Evolutionary conservation across 2,113 vertebrate genomes (phyloP).

Genomic region (Loxodonta africana): DNA sequence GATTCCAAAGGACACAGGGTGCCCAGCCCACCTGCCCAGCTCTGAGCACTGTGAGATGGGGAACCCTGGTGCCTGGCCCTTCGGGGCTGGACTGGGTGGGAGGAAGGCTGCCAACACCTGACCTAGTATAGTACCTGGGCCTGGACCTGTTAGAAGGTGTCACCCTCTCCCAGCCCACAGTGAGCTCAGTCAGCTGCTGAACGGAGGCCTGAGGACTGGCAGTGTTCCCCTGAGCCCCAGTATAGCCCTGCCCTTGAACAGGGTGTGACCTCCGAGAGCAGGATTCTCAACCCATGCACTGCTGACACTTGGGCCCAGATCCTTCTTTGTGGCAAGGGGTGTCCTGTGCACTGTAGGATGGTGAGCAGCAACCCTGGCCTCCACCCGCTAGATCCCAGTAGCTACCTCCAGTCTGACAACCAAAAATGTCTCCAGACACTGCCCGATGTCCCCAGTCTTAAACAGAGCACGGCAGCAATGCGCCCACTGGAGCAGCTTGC

Average conservation of each 20-base stretch:
- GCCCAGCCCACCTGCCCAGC: not conserved
- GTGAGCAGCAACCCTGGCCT: not conserved
- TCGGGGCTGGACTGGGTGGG: accelerated
- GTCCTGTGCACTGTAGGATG: accelerated
- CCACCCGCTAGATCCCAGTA: accelerated
- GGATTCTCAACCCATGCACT: not conserved
- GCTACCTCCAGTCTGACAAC: not conserved
- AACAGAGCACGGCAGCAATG: not conserved
- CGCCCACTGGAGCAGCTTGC: not conserved
- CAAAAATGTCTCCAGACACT: no score
- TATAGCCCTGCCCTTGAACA: accelerated
- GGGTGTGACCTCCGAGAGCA: accelerated
- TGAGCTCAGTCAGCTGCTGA: not conserved
- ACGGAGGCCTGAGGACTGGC: not conserved
- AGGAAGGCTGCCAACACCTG: not conserved
- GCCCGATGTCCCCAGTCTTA: not conserved
- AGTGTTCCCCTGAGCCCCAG: not conserved
- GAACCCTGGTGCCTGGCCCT: no score
- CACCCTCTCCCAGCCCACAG: not conserved
- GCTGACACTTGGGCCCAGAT: not conserved
- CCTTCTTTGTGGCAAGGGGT: not conserved
- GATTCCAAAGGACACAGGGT: not conserved
- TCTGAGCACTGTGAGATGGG: not conserved
- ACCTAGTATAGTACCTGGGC: accelerated
- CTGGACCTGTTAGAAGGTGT: not conserved